These are phyloP conservation scores for Aurelia aurita complex sp. Pacific DNA, from an alignment of 30 jellyfish, hydroid and myxozoan species.

Conservation along the genomic window DNA sequence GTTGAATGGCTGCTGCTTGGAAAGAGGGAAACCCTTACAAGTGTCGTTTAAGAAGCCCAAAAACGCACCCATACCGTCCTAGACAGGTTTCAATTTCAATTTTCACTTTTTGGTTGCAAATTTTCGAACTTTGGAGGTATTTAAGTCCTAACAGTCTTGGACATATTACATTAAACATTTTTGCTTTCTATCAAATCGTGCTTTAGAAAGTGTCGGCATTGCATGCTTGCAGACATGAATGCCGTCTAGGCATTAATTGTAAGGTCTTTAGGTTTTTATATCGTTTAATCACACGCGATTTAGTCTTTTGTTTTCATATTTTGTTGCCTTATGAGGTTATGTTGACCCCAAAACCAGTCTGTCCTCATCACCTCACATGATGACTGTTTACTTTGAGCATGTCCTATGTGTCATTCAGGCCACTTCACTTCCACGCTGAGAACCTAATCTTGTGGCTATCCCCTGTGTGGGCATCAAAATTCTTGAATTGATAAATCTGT, in stretches of 20 bases:
- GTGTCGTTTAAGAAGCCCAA: constrained; percentile 98
- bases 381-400: constrained; percentile 11
- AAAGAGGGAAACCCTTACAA: constrained; percentile 97
- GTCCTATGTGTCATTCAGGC: too few relatives aligned
- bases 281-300: constrained; percentile 41
- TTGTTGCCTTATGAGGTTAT: constrained; percentile 40
- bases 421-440: too few relatives aligned
- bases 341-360: constrained; percentile 36
- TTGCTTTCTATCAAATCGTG: constrained; percentile 19
- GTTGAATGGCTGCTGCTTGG: constrained; percentile 92
- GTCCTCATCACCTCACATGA: constrained; percentile 49
- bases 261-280: constrained; percentile 31
- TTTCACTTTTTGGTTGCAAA: background rate
- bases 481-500: too few relatives aligned
- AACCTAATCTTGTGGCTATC: too few relatives aligned
- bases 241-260: constrained; percentile 41
- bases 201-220: constrained; percentile 14
- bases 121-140: background rate
- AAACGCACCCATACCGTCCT: constrained; percentile 57
- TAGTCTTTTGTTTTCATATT: constrained; percentile 27
- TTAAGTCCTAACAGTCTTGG: constrained; percentile 4
- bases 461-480: too few relatives aligned
- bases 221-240: constrained; percentile 29
- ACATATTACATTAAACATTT: background rate
- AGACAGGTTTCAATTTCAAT: constrained; percentile 46